Conservation (phyloP, 2,797 vertebrate genomes). For the Hydrocynus forskahlii region DNA sequence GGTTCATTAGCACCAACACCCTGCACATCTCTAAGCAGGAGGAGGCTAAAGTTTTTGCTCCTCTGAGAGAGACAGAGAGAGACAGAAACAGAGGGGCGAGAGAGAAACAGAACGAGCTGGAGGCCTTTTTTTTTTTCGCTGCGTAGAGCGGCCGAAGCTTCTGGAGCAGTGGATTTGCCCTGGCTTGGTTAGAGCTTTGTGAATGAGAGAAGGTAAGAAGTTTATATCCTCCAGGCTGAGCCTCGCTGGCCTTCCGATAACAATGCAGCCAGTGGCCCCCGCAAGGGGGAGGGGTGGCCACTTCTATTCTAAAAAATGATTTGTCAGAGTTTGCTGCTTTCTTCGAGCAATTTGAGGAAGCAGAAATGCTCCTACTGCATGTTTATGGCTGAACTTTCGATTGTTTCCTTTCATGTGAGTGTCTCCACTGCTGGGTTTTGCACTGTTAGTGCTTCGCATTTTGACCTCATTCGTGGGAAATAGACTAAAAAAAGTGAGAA, state of each 20-base stretch:
- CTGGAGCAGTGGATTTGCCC: slow-evolving; percentile 35
- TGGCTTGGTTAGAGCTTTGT: slow-evolving; percentile 51
- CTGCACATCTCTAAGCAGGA: slow-evolving; percentile 39
- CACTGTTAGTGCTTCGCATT: background rate
- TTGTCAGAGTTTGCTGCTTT: slow-evolving; percentile 14
- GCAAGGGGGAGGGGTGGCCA: slow-evolving; percentile 54
- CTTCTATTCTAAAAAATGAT: background rate
- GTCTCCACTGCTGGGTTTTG: background rate
- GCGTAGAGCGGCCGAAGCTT: slow-evolving; percentile 15
- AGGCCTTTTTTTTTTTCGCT: background rate
- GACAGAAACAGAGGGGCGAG: slow-evolving; percentile 1
- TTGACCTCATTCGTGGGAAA: slow-evolving; percentile 22
- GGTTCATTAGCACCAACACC: slow-evolving; percentile 46
- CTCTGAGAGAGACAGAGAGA: slow-evolving; percentile 4
- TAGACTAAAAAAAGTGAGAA: background rate
- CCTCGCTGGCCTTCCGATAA: slow-evolving; percentile 62
- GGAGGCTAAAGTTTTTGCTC: slow-evolving; percentile 29
- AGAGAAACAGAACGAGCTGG: slow-evolving; percentile 10
- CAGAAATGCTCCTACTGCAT: too few relatives aligned
- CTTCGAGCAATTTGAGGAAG: slow-evolving; percentile 1
- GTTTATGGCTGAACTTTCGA: background rate
- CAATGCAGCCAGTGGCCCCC: slow-evolving; percentile 70
- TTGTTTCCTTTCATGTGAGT: too few relatives aligned
- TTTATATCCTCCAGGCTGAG: slow-evolving; percentile 43
- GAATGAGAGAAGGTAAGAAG: slow-evolving; percentile 79